Evolutionary conservation across 2,797 vertebrate genomes (phyloP).

Genomic region (Alectoris magna): DNA sequence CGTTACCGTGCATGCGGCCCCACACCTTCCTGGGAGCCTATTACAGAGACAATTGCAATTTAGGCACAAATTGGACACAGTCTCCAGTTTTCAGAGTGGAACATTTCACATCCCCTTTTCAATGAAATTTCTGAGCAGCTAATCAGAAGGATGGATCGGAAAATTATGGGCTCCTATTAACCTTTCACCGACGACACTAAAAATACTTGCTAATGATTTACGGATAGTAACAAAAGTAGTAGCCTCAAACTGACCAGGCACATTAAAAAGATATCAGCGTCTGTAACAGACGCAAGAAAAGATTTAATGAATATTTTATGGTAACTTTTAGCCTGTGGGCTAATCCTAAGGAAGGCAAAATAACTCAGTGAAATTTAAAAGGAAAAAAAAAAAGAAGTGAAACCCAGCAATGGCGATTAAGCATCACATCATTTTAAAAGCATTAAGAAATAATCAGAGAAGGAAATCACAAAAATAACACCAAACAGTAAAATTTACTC

Average conservation of each 20-base stretch:
- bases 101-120: slow-evolving; percentile 64
- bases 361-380: background rate
- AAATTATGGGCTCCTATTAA: slow-evolving; percentile 74
- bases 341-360: background rate
- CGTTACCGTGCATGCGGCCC: slow-evolving; percentile 74
- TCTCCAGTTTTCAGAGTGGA: slow-evolving; percentile 36
- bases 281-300: slow-evolving; percentile 38
- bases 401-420: background rate
- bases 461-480: background rate
- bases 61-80: slow-evolving; percentile 53
- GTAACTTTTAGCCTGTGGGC: slow-evolving; percentile 5
- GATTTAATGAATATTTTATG: slow-evolving; percentile 46
- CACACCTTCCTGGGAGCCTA: slow-evolving; percentile 62
- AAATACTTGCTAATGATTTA: slow-evolving; percentile 75
- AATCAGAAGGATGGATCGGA: slow-evolving; percentile 62
- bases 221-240: slow-evolving; percentile 47
- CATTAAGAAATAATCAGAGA: background rate
- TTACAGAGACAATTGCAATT: slow-evolving; percentile 72
- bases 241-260: slow-evolving; percentile 63
- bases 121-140: slow-evolving; percentile 69
- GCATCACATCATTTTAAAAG: background rate
- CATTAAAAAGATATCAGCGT: slow-evolving; percentile 57
- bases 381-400: background rate
- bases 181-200: slow-evolving; percentile 69
- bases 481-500: slow-evolving; percentile 9